Evolutionary conservation across 2,888 invertebrate species (phyloP), one percentile per base, ranked within the genome.

Genomic region (Erynnis tages): DNA sequence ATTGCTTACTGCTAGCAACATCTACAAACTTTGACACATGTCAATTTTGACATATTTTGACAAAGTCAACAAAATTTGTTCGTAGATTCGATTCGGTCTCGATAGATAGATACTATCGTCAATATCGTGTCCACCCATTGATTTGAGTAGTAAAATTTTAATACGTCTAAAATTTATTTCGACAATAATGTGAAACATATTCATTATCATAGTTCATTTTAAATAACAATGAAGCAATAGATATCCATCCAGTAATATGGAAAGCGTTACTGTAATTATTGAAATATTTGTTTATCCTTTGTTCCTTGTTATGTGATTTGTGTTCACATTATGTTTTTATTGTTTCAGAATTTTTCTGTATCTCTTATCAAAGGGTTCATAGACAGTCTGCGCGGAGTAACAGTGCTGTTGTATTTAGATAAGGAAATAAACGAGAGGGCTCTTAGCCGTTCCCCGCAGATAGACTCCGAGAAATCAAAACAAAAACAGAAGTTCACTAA

Each of bases 341-440:
- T 71, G 67, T 90, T 91, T 64, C 82, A 94, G 94, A 91, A 91
- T 73, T 91, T 93, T 74, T 77, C 91, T 54, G 82, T 91, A 67
- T 93, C 94, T 53, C 82, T 94, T 64, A 90, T 92, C 63, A 92
- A 92, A 76, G 96, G 96, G 4, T 87, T 95, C 57, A 91, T 93
- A 71, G 96, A 96, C 79, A 96, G 96, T 77, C 90, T 96, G 59
- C 92, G 92, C 68, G 96, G 96, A 58, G 93, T 94, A 66, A 89
- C 93, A 11, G 92, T 94, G 50, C 90, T 96, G 60, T 92, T 95
- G 71, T 93, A 93, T 76, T 91, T 96, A 79, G 96, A 96, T 80
- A 94, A 93, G 73, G 94, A 94, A 85, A 93, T 95, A 54, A 93
- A 94, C 70, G 91, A 94, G 67, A 88, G 91, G 54, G 86, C 91